Base-by-base conservation (phyloP, 2,113 vertebrate species). In the Epinephelus fuscoguttatus region DNA sequence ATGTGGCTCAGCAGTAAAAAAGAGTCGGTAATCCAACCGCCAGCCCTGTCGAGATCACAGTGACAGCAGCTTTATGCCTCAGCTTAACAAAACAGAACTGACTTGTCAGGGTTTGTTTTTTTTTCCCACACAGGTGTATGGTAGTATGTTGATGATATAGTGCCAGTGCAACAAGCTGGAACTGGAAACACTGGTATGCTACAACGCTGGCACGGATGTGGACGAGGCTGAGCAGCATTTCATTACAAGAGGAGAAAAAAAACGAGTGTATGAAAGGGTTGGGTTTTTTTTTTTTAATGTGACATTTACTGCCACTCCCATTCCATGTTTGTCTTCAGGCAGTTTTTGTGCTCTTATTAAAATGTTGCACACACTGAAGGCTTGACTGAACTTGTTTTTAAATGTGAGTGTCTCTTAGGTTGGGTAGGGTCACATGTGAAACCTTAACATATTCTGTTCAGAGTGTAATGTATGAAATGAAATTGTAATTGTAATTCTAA, bases 111-210 rank as follows among this genome's bases (percentile, higher is more conserved):
- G n/a, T 82, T 78, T 18, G 52, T 30, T 67, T 66, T 9, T 52
- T 52, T 37, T 67, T 45, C 71, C 66, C 86, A 86, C 86, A 78
- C 81, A 86, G 77, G 77, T 79, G 78, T 56, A 75, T 70, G 30
- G 73, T 19, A 53, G 77, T 47, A 66, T 49, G 66, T 42, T 53
- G 45, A 3, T 57, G 67, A 70, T 25, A 49, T 25, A 49, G 10
- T 70, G 62, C 50, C 78, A 76, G 49, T 40, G 72, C 67, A 79
- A 89, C 93, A 81, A 82, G 91, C 74, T 84, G 59, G 70, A 89
- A 92, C 92, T 85, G 80, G 92, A 93, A 81, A 80, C 79, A 81
- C 80, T 75, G 80, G 87, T 91, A 85, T 83, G 85, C 69, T 78
- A 84, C 69, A 70, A 37, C 11, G 11, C 67, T 89, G 81, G 84